Evolutionary conservation across 2,113 vertebrate genomes (phyloP).

Genomic region (Mormyrus iriodes): DNA sequence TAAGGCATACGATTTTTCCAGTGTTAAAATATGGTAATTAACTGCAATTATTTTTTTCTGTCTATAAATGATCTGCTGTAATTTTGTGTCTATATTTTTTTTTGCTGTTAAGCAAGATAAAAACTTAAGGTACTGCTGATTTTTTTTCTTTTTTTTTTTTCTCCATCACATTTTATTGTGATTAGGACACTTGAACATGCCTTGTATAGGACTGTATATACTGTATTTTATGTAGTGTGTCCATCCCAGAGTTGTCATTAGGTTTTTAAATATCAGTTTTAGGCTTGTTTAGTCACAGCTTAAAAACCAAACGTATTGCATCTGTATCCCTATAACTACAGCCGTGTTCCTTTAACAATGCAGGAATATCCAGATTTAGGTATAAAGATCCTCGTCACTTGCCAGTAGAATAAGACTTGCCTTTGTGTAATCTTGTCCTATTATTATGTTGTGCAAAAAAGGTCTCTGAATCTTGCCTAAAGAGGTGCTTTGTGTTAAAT

Average conservation of each 20-base stretch:
- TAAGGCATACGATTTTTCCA: conserved; percentile 19
- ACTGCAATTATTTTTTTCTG: conserved; percentile 20
- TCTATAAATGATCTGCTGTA: conserved; percentile 20
- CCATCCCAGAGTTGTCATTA: neutral
- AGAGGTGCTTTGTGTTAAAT: conserved; percentile 10
- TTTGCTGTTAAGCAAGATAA: conserved; percentile 15
- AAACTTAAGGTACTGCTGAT: conserved; percentile 49
- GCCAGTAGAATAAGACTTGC: neutral
- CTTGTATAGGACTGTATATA: conserved; percentile 42
- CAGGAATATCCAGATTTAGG: neutral
- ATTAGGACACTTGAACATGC: conserved; percentile 32
- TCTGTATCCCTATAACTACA: neutral
- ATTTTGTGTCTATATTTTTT: conserved; percentile 8
- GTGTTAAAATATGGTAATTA: conserved; percentile 27
- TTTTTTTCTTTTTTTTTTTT: conserved; percentile 9
- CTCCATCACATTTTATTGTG: conserved; percentile 24
- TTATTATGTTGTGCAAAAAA: neutral
- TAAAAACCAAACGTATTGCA: conserved; percentile 3
- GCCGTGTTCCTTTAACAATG: neutral
- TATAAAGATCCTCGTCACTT: neutral
- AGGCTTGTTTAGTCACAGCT: conserved; percentile 11
- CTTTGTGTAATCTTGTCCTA: neutral
- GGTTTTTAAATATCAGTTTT: neutral
- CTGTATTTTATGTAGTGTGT: conserved; percentile 19
- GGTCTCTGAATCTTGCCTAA: neutral